phyloP scores from a whole-genome alignment of 2,888 invertebrate genomes.

The Pyrocoelia pectoralis region DNA sequence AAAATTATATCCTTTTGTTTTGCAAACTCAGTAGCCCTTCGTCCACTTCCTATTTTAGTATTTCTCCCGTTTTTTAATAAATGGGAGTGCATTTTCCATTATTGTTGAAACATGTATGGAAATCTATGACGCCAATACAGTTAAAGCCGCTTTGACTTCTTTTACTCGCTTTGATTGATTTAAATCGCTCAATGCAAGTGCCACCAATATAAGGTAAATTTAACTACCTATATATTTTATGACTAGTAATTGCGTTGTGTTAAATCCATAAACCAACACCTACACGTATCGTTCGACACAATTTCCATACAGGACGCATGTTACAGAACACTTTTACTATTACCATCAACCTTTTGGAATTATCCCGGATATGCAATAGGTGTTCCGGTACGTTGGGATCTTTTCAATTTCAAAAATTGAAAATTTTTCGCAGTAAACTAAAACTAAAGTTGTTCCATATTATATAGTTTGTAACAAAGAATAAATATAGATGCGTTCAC shows the following conservation, averaged over 20 bases:
- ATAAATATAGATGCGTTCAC: slow-evolving; percentile 18
- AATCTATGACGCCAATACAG: too few relatives aligned
- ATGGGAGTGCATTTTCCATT: too few relatives aligned
- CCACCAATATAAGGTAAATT: too few relatives aligned
- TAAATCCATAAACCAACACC: background rate
- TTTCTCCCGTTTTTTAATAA: too few relatives aligned
- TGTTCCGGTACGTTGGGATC: too few relatives aligned
- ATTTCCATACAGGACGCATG: background rate
- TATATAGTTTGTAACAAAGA: background rate
- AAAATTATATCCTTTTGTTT: too few relatives aligned
- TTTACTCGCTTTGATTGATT: background rate
- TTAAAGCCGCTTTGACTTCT: too few relatives aligned
- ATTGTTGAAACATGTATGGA: too few relatives aligned
- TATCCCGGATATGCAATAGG: background rate
- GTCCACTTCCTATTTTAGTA: too few relatives aligned
- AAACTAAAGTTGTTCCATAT: background rate
- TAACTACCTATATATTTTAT: too few relatives aligned
- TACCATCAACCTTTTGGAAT: background rate
- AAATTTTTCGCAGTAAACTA: background rate
- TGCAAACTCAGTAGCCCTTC: too few relatives aligned
- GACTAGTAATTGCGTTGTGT: background rate
- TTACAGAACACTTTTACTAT: background rate
- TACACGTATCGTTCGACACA: background rate
- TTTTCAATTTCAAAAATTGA: background rate
- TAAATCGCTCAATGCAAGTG: too few relatives aligned